Conservation (phyloP, 2,113 vertebrate genomes). For the Cyprinodon variegatus region DNA sequence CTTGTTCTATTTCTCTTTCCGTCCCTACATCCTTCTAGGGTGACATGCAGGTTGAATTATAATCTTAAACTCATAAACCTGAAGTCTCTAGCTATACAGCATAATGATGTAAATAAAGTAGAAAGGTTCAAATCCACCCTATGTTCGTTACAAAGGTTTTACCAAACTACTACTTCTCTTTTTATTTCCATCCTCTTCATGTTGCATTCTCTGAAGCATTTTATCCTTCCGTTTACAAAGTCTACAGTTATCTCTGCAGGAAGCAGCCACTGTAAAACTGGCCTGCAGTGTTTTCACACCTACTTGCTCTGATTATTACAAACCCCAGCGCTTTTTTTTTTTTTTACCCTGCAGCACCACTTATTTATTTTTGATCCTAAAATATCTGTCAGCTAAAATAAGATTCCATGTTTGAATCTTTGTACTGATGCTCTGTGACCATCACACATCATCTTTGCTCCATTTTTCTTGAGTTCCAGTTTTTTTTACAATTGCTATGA, state of each 20-base stretch:
- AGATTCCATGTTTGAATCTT: not conserved
- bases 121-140: not conserved
- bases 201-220: not conserved
- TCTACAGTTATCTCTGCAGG: not conserved
- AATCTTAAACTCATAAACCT: not conserved
- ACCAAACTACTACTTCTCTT: not conserved
- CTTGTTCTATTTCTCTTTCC: no score
- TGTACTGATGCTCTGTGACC: slow-evolving; percentile 1
- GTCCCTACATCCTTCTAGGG: no score
- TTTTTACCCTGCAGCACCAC: not conserved
- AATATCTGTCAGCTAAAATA: slow-evolving; percentile 4
- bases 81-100: not conserved
- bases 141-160: not conserved
- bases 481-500: not conserved
- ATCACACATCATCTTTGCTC: not conserved
- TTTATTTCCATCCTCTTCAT: not conserved
- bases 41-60: no score
- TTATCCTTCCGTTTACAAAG: not conserved
- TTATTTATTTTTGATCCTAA: slow-evolving; percentile 5
- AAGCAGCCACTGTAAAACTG: not conserved
- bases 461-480: not conserved
- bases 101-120: slow-evolving; percentile 27
- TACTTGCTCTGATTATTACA: slow-evolving; percentile 1
- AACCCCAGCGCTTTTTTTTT: not conserved
- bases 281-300: slow-evolving; percentile 2